Conservation (phyloP, 92 coral and sea anemone species). For the Nematostella vectensis region DNA sequence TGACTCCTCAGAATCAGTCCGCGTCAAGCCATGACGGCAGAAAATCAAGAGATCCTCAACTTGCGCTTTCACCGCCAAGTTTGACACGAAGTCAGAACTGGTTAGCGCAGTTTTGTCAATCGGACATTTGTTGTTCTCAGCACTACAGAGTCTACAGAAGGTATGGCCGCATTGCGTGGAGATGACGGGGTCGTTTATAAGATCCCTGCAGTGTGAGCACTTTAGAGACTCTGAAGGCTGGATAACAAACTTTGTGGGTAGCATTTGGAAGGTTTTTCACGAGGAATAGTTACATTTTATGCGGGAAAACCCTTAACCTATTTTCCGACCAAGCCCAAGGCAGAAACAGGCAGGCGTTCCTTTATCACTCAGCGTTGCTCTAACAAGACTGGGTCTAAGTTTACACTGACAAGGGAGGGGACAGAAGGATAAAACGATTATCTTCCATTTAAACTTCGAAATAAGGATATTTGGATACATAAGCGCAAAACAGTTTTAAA, state of each 20-base stretch:
- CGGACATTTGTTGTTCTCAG: slow-evolving; percentile 64
- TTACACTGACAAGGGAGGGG: too few relatives aligned
- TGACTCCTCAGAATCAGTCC: slow-evolving; percentile 91
- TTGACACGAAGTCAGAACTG: slow-evolving; percentile 67
- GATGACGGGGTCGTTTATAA: slow-evolving; percentile 84
- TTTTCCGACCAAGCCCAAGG: slow-evolving; percentile 1
- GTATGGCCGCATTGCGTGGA: slow-evolving; percentile 98
- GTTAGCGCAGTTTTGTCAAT: slow-evolving; percentile 62
- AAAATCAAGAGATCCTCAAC: slow-evolving; percentile 83
- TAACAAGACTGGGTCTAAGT: too few relatives aligned
- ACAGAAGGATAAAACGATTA: too few relatives aligned
- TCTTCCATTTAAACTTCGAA: too few relatives aligned
- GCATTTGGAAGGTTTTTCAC: slow-evolving; percentile 22
- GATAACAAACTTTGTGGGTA: slow-evolving; percentile 83
- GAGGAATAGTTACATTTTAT: background rate
- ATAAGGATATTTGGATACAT: too few relatives aligned
- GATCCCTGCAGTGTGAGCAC: slow-evolving; percentile 77
- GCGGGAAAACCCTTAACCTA: too few relatives aligned
- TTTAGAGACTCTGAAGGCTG: slow-evolving; percentile 78
- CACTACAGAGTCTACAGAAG: slow-evolving; percentile 81
- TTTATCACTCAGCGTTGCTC: too few relatives aligned
- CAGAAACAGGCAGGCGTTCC: too few relatives aligned
- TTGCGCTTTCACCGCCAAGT: slow-evolving; percentile 85
- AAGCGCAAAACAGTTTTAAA: too few relatives aligned
- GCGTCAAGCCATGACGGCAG: slow-evolving; percentile 85